These are phyloP conservation scores for Sesamia inferens DNA, from an alignment of 2,888 invertebrate species.

Conservation along the genomic window DNA sequence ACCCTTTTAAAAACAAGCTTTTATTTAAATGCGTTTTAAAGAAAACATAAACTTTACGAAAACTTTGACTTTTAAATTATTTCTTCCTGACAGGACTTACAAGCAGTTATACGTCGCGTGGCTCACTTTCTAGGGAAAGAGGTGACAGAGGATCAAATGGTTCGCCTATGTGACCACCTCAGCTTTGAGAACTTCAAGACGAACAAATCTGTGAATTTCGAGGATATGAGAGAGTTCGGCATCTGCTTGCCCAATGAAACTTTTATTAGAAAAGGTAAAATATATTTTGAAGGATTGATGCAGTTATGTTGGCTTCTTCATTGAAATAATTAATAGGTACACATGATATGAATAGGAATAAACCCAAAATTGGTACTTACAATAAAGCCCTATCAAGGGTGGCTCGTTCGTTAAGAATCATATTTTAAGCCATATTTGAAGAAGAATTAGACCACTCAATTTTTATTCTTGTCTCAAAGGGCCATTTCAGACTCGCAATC, in stretches of 20 bases:
- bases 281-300: neutral
- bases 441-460: too few species aligned
- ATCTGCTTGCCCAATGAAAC: constrained; percentile 33
- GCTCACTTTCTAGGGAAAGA: constrained; percentile 89
- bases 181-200: constrained; percentile 93
- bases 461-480: too few species aligned
- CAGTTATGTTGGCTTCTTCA: neutral
- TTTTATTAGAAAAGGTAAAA: constrained; percentile 66
- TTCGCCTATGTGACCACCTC: constrained; percentile 91
- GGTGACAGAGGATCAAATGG: constrained; percentile 87
- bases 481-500: too few species aligned
- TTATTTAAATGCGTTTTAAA: too few species aligned
- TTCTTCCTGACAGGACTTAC: constrained; percentile 58
- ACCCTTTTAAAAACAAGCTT: too few species aligned
- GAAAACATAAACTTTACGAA: too few species aligned
- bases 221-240: constrained; percentile 41
- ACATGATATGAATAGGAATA: neutral
- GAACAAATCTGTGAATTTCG: constrained; percentile 89
- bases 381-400: neutral
- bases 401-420: neutral
- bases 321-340: neutral
- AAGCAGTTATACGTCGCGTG: constrained; percentile 83
- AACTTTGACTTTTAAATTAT: too few species aligned
- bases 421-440: neutral
- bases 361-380: neutral